Percentiles rank a stretch among this genome's conserved stretches.
Conservation (phyloP, 2,113 vertebrate genomes). For the Dicerorhinus sumatrensis region DNA sequence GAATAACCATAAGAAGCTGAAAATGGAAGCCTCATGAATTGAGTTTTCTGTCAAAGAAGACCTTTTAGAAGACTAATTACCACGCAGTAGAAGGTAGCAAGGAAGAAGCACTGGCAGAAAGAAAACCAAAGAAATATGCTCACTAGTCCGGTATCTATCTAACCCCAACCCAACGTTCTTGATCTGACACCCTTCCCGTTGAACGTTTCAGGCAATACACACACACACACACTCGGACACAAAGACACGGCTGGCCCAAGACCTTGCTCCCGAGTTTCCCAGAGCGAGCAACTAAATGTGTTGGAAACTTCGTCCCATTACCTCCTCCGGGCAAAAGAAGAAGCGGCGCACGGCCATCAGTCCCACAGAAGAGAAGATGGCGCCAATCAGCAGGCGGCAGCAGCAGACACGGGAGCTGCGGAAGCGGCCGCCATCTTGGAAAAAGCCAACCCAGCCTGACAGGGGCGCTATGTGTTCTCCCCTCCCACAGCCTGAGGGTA, state of each 20-base stretch:
- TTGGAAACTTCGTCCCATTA: conserved; percentile 80
- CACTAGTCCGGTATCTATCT: not conserved
- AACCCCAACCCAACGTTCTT: conserved; percentile 11
- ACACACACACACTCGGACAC: conserved; percentile 70
- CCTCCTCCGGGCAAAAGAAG: conserved; percentile 78
- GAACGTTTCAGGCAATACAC: conserved; percentile 9
- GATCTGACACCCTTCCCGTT: conserved; percentile 70
- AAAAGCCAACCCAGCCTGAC: conserved; percentile 61
- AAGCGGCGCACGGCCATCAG: conserved; percentile 60
- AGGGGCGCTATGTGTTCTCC: not conserved
- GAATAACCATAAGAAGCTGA: not conserved
- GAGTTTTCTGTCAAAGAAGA: not conserved
- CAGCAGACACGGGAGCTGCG: no score
- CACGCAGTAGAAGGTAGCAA: not conserved
- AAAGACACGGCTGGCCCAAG: conserved; percentile 64
- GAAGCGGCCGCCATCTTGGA: conserved; percentile 16
- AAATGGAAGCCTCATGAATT: not conserved
- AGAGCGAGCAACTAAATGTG: conserved; percentile 70
- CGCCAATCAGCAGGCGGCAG: no score
- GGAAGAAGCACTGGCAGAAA: conserved; percentile 29
- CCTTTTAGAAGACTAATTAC: not conserved
- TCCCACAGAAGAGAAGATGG: conserved; percentile 69
- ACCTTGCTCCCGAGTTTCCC: conserved; percentile 32
- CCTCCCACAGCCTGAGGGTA: not conserved
- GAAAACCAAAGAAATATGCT: conserved; percentile 44